Conservation (phyloP, 1,140 invertebrate species). For the Drosophila suzukii region DNA sequence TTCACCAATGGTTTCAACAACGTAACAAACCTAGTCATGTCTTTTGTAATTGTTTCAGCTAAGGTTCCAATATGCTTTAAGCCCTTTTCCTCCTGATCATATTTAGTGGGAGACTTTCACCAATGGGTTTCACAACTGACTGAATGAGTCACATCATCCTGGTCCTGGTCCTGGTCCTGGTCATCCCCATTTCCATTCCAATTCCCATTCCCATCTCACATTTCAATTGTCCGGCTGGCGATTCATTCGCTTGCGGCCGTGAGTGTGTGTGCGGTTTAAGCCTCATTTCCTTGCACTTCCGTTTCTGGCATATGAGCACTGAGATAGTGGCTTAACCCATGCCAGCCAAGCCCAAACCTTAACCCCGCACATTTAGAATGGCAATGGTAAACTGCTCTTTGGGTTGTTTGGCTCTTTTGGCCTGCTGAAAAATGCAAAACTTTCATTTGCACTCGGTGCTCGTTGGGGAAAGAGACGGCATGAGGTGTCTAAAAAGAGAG, state of each 20-base stretch:
- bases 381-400: slow-evolving; percentile 69
- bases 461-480: slow-evolving; percentile 37
- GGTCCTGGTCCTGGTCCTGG: background rate
- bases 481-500: background rate
- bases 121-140: background rate
- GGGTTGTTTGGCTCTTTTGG: slow-evolving; percentile 52
- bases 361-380: slow-evolving; percentile 43
- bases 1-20: background rate
- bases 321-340: slow-evolving; percentile 47
- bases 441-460: slow-evolving; percentile 75
- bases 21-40: too few species aligned
- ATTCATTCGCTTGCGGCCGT: slow-evolving; percentile 24
- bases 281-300: slow-evolving; percentile 78
- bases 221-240: slow-evolving; percentile 65
- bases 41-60: background rate
- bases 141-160: slow-evolving; percentile 27
- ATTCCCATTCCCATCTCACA: slow-evolving; percentile 50
- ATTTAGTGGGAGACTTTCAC: background rate
- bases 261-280: slow-evolving; percentile 72
- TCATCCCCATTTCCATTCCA: background rate
- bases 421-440: slow-evolving; percentile 76
- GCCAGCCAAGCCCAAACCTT: slow-evolving; percentile 10
- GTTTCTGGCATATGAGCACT: slow-evolving; percentile 66
- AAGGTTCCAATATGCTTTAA: background rate
- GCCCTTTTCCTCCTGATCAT: background rate